Conservation (phyloP, 2,888 invertebrate species). For the Cephalotes varians region DNA sequence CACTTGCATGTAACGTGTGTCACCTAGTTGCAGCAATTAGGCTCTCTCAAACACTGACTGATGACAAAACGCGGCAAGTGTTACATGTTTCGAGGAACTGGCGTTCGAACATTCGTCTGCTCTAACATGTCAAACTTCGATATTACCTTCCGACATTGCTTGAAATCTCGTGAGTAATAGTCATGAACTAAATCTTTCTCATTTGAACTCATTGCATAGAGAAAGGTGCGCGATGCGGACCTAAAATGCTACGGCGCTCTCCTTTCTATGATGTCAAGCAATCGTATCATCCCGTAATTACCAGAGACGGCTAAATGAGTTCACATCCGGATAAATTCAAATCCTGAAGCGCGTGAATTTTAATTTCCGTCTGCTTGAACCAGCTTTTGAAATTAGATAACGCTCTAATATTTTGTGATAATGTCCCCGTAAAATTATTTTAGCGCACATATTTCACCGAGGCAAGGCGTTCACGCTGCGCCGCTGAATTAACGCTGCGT, state of each 20-base stretch:
- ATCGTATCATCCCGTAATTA: background rate
- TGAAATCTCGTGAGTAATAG: background rate
- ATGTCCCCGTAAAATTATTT: background rate
- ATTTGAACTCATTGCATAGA: conserved; percentile 12
- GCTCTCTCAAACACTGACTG: conserved; percentile 20
- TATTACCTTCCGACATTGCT: background rate
- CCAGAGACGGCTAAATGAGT: background rate
- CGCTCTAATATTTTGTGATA: background rate
- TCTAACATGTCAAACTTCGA: background rate
- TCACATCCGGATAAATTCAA: background rate
- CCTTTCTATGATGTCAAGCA: background rate
- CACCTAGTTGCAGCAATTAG: conserved; percentile 15
- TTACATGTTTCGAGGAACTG: background rate
- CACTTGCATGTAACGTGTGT: conserved; percentile 23
- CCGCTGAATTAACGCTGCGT: conserved; percentile 44
- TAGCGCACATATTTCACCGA: no score
- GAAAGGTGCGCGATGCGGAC: background rate
- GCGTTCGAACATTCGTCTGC: background rate
- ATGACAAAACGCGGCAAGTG: background rate
- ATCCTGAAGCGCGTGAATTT: background rate
- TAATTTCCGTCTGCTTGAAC: background rate
- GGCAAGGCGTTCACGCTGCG: conserved; percentile 14
- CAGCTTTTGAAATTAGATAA: background rate
- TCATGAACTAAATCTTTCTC: conserved; percentile 6
- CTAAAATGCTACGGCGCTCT: conserved; percentile 10